These are phyloP conservation scores for Aphelinus atriplicis DNA, from an alignment of 1,140 invertebrate genomes.

Conservation along the genomic window DNA sequence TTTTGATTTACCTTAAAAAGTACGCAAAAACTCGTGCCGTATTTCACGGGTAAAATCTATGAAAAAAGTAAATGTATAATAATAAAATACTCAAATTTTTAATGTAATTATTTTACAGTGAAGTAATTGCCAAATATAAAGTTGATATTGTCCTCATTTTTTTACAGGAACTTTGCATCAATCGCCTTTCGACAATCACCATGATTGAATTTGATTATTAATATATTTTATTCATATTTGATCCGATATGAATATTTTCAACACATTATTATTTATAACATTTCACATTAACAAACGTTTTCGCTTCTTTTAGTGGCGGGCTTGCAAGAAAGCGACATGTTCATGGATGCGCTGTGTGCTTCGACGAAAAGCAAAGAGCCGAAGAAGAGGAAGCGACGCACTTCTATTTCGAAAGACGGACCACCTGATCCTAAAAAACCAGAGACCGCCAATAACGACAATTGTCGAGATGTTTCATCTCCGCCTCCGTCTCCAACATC, in stretches of 20 bases:
- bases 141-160: background rate
- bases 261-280: background rate
- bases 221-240: background rate
- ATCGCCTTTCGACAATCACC: constrained; percentile 10
- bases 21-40: too few relatives aligned
- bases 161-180: constrained; percentile 27
- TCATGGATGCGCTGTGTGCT: constrained; percentile 88
- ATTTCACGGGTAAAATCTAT: too few relatives aligned
- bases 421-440: constrained; percentile 66
- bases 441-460: constrained; percentile 57
- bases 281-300: background rate
- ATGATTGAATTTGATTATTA: background rate
- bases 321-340: constrained; percentile 89
- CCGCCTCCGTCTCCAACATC: constrained; percentile 58
- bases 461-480: constrained; percentile 55
- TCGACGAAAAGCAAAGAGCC: constrained; percentile 79
- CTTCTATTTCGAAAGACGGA: constrained; percentile 72
- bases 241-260: background rate
- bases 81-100: too few relatives aligned
- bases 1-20: too few relatives aligned
- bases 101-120: too few relatives aligned
- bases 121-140: background rate
- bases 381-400: constrained; percentile 79
- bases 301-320: constrained; percentile 72
- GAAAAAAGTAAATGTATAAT: too few relatives aligned